A percentile compares a stretch with the other conserved stretches of the same genome.
Conservation (phyloP, 2,797 vertebrate species). For the Malacoctenus gilli region DNA sequence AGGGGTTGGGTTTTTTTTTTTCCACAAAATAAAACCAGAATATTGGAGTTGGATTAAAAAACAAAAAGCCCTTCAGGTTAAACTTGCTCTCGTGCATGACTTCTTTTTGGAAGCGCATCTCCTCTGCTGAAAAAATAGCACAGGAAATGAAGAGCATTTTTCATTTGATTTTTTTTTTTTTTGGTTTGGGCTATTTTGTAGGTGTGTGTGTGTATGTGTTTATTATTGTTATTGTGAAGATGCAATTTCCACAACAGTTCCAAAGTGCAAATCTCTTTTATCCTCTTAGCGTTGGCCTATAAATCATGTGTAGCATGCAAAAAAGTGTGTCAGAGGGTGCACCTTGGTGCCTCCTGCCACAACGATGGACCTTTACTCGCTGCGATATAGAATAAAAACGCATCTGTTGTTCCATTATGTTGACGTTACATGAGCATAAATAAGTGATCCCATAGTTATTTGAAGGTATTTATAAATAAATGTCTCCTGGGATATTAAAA, state of each 20-base stretch:
- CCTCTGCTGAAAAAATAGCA: background rate
- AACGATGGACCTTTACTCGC: background rate
- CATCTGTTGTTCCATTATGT: background rate
- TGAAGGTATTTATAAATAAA: background rate
- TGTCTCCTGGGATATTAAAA: background rate
- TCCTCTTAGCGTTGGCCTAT: conserved; percentile 22
- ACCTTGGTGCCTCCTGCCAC: background rate
- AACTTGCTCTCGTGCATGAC: background rate
- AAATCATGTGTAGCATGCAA: conserved; percentile 10
- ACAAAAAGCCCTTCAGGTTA: conserved; percentile 30
- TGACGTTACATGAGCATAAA: background rate
- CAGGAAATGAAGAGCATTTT: background rate
- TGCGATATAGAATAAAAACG: conserved; percentile 1
- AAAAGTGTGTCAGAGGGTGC: background rate
- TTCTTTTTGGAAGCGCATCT: conserved; percentile 1
- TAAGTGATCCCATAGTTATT: background rate
- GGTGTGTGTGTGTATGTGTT: too few relatives aligned
- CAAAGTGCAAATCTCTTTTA: conserved; percentile 27
- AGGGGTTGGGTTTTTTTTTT: conserved; percentile 1
- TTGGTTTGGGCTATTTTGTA: too few relatives aligned
- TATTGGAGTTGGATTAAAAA: conserved; percentile 19
- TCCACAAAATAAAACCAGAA: conserved; percentile 37
- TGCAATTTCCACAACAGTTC: conserved; percentile 5
- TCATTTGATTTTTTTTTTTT: background rate
- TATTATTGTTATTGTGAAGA: background rate